phyloP scores from a whole-genome alignment of 2,888 invertebrate genomes.

The Lasiommata megera region DNA sequence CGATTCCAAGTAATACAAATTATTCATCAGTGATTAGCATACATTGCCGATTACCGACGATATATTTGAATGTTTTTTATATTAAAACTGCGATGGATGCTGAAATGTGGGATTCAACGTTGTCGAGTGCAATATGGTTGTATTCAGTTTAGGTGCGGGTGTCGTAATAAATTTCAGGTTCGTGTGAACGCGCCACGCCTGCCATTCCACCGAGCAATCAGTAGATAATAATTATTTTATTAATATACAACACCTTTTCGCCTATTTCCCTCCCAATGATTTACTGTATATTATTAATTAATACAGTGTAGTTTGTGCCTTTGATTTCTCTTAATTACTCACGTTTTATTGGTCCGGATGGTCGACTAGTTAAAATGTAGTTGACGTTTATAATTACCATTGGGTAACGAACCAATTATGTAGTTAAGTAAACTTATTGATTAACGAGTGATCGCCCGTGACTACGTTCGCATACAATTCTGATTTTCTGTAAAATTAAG shows the following conservation, averaged over 20 bases:
- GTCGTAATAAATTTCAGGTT: constrained; percentile 58
- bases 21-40: neutral
- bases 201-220: constrained; percentile 58
- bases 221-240: constrained; percentile 71
- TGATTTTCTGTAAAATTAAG: too few relatives aligned
- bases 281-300: constrained; percentile 60
- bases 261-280: constrained; percentile 55
- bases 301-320: constrained; percentile 45
- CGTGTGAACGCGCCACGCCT: constrained; percentile 72
- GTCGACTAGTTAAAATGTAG: constrained; percentile 17
- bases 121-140: constrained; percentile 31
- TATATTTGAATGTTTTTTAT: neutral
- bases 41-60: constrained; percentile 21
- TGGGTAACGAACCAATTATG: constrained; percentile 20
- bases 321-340: constrained; percentile 33
- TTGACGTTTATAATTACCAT: constrained; percentile 20
- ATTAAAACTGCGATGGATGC: constrained; percentile 25
- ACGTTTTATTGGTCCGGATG: constrained; percentile 17
- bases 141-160: constrained; percentile 23
- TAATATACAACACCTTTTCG: constrained; percentile 68
- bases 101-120: neutral
- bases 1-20: neutral
- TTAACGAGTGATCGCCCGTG: neutral
- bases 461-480: too few relatives aligned
- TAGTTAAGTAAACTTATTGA: neutral